Percentiles rank a stretch among this genome's conserved stretches.
Conservation (phyloP, 2,888 invertebrate genomes). For the Trachelus troglodyta region DNA sequence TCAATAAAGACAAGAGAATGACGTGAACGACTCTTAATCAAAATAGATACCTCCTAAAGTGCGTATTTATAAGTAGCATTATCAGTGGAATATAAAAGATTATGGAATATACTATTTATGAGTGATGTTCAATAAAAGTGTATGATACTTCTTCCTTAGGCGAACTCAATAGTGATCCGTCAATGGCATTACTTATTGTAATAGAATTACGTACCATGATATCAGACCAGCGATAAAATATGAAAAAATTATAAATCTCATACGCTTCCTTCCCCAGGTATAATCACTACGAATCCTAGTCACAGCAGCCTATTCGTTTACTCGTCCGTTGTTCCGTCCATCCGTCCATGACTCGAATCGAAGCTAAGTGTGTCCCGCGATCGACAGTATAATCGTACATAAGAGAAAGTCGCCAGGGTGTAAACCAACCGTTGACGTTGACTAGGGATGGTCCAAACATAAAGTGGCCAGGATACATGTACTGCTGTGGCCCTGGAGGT, state of each 20-base stretch:
- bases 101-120: not conserved
- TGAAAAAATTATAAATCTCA: not conserved
- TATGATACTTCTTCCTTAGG: not conserved
- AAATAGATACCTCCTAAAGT: not conserved
- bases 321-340: conserved; percentile 47
- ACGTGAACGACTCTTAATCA: not conserved
- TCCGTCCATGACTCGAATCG: conserved; percentile 24
- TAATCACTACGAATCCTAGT: not conserved
- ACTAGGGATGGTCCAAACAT: conserved; percentile 69
- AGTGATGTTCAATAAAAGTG: not conserved
- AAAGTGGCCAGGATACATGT: conserved; percentile 68
- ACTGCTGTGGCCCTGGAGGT: conserved; percentile 52
- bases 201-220: not conserved
- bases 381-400: conserved; percentile 1
- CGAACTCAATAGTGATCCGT: not conserved
- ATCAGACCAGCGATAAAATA: not conserved
- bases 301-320: conserved; percentile 9
- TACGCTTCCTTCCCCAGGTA: not conserved
- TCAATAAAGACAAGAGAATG: not conserved
- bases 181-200: not conserved
- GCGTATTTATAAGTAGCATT: not conserved
- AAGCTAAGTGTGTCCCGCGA: conserved; percentile 1
- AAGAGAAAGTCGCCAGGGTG: conserved; percentile 2
- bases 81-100: not conserved
- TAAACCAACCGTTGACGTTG: conserved; percentile 67